Percentiles rank a stretch among this genome's conserved stretches.
Evolutionary conservation across 2,113 vertebrate species (phyloP).

Genomic region (Menura novaehollandiae): DNA sequence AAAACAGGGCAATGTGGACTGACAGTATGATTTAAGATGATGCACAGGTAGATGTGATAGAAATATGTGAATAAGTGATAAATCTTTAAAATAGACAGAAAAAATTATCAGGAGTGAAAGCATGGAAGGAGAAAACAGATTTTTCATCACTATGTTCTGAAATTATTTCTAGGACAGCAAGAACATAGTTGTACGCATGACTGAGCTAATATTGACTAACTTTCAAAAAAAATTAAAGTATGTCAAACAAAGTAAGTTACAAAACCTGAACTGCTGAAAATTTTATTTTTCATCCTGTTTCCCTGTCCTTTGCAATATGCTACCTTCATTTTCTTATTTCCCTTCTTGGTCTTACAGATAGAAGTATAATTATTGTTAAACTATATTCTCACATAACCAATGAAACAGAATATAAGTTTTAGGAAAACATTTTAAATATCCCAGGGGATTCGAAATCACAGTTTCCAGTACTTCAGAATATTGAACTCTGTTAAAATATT

Average conservation of each 20-base stretch:
- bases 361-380: background rate
- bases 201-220: background rate
- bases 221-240: background rate
- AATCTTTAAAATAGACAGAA: background rate
- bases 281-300: background rate
- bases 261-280: background rate
- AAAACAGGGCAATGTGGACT: background rate
- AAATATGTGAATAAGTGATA: background rate
- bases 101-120: background rate
- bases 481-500: background rate
- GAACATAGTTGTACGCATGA: background rate
- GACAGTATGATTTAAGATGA: background rate
- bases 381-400: background rate
- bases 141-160: background rate
- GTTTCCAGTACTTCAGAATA: background rate
- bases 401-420: background rate
- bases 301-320: background rate
- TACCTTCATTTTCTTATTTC: background rate
- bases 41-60: background rate
- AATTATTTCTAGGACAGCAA: background rate
- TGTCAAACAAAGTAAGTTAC: background rate
- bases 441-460: background rate
- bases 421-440: background rate
- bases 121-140: background rate
- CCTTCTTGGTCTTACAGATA: background rate